These are phyloP conservation scores for Dugesia japonica DNA, from an alignment of 2,888 invertebrate species.

Conservation along the genomic window DNA sequence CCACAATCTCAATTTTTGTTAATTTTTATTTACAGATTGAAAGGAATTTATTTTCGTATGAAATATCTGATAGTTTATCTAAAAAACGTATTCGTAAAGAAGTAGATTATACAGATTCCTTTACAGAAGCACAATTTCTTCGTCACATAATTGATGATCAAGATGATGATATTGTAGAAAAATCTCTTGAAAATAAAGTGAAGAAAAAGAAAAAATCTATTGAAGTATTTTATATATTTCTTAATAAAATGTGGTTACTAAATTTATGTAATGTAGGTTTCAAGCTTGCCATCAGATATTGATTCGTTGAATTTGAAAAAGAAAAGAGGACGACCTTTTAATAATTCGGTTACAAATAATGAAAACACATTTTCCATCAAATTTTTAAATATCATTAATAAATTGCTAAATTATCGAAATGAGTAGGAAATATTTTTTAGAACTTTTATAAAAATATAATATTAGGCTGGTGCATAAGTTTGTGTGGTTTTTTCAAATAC, in stretches of 20 bases:
- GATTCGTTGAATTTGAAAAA: not conserved
- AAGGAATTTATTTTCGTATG: not conserved
- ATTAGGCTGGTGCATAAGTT: no score
- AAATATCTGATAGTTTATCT: not conserved
- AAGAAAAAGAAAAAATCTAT: not conserved
- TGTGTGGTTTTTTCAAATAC: no score
- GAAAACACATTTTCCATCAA: not conserved
- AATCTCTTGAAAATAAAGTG: not conserved
- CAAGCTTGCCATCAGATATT: not conserved
- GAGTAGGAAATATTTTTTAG: no score
- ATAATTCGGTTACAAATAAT: not conserved
- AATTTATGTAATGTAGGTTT: no score
- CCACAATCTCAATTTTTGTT: no score
- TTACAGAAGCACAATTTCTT: conserved; percentile 23
- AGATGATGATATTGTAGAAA: not conserved
- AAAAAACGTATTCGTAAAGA: conserved; percentile 22
- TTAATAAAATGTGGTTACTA: no score
- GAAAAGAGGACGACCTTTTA: conserved; percentile 8
- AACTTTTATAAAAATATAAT: no score
- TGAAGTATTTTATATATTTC: no score
- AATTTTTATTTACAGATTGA: not conserved
- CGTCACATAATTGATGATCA: not conserved
- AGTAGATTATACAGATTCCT: conserved; percentile 24
- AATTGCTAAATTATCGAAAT: not conserved
- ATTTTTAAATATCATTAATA: not conserved